These are phyloP conservation scores for Hippoglossus hippoglossus DNA, from an alignment of 2,797 vertebrate species.

Conservation along the genomic window DNA sequence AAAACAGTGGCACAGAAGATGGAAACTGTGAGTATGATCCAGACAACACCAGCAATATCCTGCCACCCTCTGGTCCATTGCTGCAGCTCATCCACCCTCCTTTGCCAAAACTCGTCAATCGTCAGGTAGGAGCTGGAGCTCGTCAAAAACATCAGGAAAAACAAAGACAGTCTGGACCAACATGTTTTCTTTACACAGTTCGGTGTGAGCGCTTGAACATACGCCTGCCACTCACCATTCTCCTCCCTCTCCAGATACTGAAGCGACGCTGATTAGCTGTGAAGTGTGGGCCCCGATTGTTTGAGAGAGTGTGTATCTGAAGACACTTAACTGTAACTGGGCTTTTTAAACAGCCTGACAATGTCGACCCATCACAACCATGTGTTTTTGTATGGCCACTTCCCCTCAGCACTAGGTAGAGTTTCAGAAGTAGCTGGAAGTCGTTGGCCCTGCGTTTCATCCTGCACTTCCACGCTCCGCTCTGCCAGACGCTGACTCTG, in stretches of 20 bases:
- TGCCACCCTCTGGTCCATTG: conserved; percentile 2
- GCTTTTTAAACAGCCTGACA: conserved; percentile 53
- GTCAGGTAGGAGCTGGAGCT: conserved; percentile 31
- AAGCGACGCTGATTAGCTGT: conserved; percentile 44
- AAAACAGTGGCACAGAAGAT: conserved; percentile 25
- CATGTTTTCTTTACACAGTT: too few species aligned
- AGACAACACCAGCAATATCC: conserved; percentile 28
- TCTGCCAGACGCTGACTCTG: conserved; percentile 35
- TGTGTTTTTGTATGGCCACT: conserved; percentile 42
- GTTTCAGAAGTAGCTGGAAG: conserved; percentile 52
- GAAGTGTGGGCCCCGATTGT: conserved; percentile 15
- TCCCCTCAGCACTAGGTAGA: conserved; percentile 21
- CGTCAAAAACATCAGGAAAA: conserved; percentile 32
- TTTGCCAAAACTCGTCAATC: conserved; percentile 27
- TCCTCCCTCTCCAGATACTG: conserved; percentile 27
- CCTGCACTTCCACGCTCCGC: conserved; percentile 23
- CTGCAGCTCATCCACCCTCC: not conserved
- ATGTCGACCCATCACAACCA: conserved; percentile 11
- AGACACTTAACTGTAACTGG: conserved; percentile 32
- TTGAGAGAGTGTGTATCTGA: conserved; percentile 8
- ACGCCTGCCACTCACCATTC: conserved; percentile 26
- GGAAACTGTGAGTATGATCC: not conserved
- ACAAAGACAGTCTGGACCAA: conserved; percentile 16
- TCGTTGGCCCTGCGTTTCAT: conserved; percentile 44
- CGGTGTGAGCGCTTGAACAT: too few species aligned